Conservation (phyloP, 2,888 invertebrate genomes). For the Cacoxenus indagator region DNA sequence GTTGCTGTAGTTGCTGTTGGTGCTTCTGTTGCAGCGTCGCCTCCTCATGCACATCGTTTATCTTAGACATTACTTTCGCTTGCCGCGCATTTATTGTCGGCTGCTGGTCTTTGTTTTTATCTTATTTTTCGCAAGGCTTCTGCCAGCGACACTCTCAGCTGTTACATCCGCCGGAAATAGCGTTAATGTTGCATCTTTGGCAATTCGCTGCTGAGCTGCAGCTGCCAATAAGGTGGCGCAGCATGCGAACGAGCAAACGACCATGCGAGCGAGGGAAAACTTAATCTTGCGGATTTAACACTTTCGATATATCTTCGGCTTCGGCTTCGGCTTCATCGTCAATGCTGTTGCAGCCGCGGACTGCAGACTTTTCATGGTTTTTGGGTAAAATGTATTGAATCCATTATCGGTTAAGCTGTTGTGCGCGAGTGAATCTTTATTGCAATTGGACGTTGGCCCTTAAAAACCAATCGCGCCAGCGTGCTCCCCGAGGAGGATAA, state of each 20-base stretch:
- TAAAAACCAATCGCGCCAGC: conserved; percentile 36
- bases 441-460: conserved; percentile 8
- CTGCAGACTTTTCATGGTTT: conserved; percentile 27
- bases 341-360: not conserved
- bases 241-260: too few species aligned
- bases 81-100: conserved; percentile 33
- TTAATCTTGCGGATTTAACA: conserved; percentile 65
- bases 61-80: conserved; percentile 47
- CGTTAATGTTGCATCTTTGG: conserved; percentile 62
- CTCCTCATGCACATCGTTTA: conserved; percentile 59
- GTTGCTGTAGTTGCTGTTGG: conserved; percentile 43
- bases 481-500: conserved; percentile 42
- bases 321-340: not conserved
- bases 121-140: not conserved
- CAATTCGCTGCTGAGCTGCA: conserved; percentile 45
- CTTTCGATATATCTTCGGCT: conserved; percentile 61
- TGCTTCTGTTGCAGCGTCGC: conserved; percentile 40
- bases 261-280: conserved; percentile 43
- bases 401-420: conserved; percentile 65
- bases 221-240: conserved; percentile 64
- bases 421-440: conserved; percentile 13
- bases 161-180: conserved; percentile 58
- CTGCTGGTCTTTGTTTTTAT: conserved; percentile 29
- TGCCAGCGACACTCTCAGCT: conserved; percentile 54
- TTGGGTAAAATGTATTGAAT: conserved; percentile 54